Conservation (phyloP, 2,888 invertebrate species). For the Gasteruption jaculator region DNA sequence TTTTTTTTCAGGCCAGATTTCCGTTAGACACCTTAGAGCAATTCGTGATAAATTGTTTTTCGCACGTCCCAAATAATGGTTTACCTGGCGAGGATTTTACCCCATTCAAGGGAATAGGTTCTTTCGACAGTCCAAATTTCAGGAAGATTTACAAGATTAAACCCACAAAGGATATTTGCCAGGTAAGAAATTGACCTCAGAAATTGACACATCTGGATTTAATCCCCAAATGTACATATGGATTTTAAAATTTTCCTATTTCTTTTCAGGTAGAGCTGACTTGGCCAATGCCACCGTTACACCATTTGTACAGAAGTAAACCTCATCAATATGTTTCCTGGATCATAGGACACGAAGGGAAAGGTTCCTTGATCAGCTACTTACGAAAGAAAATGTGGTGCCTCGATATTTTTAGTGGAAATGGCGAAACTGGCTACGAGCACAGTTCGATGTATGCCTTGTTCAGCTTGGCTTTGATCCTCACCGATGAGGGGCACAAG, state of each 20-base stretch:
- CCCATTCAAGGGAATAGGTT: slow-evolving; percentile 51
- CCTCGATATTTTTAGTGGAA: slow-evolving; percentile 66
- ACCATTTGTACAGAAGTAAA: slow-evolving; percentile 68
- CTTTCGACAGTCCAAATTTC: slow-evolving; percentile 63
- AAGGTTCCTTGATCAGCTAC: slow-evolving; percentile 76
- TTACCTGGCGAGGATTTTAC: slow-evolving; percentile 62
- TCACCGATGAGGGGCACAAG: slow-evolving; percentile 74
- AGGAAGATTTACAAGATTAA: slow-evolving; percentile 70
- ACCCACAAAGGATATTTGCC: slow-evolving; percentile 68
- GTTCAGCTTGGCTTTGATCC: slow-evolving; percentile 67
- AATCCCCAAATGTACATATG: too few species aligned
- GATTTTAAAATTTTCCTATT: too few species aligned
- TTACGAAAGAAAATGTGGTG: slow-evolving; percentile 76
- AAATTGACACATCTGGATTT: too few species aligned
- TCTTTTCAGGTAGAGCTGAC: slow-evolving; percentile 56
- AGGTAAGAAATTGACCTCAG: slow-evolving; percentile 56
- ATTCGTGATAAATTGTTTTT: slow-evolving; percentile 64
- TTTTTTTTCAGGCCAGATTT: slow-evolving; percentile 55
- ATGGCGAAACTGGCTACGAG: slow-evolving; percentile 72
- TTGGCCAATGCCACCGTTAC: slow-evolving; percentile 62
- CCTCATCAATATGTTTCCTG: slow-evolving; percentile 70
- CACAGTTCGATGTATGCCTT: slow-evolving; percentile 74
- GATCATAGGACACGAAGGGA: slow-evolving; percentile 82
- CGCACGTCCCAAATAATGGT: slow-evolving; percentile 65
- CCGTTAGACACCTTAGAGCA: slow-evolving; percentile 63